Conservation (phyloP, 2,888 invertebrate species). For the Drosophila glabriapex region DNA sequence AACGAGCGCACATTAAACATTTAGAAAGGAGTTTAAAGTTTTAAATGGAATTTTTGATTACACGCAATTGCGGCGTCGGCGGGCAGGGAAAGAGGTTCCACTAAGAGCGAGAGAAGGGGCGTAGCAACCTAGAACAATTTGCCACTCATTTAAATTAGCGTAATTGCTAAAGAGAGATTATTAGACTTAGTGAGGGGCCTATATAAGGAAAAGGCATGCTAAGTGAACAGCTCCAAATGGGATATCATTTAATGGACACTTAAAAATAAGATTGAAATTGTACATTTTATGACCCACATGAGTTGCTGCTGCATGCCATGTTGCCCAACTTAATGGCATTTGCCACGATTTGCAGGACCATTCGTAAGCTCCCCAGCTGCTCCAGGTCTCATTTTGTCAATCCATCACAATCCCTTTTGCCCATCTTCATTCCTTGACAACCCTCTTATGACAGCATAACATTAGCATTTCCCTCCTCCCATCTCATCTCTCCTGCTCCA, state of each 20-base stretch:
- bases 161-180: conserved; percentile 54
- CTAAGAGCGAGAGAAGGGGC: too few species aligned
- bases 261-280: background rate
- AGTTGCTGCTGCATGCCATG: background rate
- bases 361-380: conserved; percentile 25
- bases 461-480: conserved; percentile 1
- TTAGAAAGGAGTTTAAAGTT: conserved; percentile 80
- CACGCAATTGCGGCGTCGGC: conserved; percentile 5
- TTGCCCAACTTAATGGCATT: conserved; percentile 8
- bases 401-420: conserved; percentile 52
- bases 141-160: conserved; percentile 50
- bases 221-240: background rate
- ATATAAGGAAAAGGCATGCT: background rate
- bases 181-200: conserved; percentile 19
- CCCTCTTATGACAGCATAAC: conserved; percentile 38
- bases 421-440: conserved; percentile 9
- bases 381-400: conserved; percentile 43
- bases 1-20: conserved; percentile 76
- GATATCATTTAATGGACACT: background rate
- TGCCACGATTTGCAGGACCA: conserved; percentile 5
- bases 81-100: background rate
- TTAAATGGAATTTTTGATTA: conserved; percentile 79
- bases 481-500: background rate
- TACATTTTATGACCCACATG: conserved; percentile 10
- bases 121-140: conserved; percentile 47